A percentile compares a stretch with the other conserved stretches of the same genome.
These are phyloP conservation scores for Volucella inanis DNA, from an alignment of 2,888 invertebrate species.

Conservation along the genomic window DNA sequence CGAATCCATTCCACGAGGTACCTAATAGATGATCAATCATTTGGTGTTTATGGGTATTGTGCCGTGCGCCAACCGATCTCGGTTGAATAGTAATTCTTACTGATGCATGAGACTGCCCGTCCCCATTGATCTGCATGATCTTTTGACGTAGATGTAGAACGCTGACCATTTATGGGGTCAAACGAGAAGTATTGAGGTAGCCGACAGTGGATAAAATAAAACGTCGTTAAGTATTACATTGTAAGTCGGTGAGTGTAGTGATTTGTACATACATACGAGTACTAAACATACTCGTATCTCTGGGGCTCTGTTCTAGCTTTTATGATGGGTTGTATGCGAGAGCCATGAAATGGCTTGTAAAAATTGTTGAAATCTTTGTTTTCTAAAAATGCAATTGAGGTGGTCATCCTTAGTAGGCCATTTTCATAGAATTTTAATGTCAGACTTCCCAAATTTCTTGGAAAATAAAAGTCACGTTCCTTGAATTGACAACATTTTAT, in stretches of 20 bases:
- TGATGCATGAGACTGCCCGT: not conserved
- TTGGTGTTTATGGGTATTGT: not conserved
- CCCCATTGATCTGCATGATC: not conserved
- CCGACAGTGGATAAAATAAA: not conserved
- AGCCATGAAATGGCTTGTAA: slow-evolving; percentile 13
- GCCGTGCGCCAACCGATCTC: not conserved
- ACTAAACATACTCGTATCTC: not conserved
- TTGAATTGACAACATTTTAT: no score
- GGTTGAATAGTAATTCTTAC: not conserved
- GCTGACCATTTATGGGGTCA: slow-evolving; percentile 51
- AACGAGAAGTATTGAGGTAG: slow-evolving; percentile 39
- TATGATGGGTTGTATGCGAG: slow-evolving; percentile 30
- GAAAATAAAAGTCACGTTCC: no score
- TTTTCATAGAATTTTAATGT: no score
- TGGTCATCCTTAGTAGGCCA: not conserved
- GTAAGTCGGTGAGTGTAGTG: no score
- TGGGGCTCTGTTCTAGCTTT: slow-evolving; percentile 7
- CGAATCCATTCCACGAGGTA: slow-evolving; percentile 1
- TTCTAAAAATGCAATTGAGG: not conserved
- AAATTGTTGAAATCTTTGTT: slow-evolving; percentile 12
- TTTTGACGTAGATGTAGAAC: slow-evolving; percentile 26
- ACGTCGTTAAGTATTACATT: no score
- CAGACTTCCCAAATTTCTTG: no score
- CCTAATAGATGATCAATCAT: not conserved
- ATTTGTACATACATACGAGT: no score